Evolutionary conservation across 2,888 invertebrate genomes (phyloP).

Genomic region (Endomychus coccineus): DNA sequence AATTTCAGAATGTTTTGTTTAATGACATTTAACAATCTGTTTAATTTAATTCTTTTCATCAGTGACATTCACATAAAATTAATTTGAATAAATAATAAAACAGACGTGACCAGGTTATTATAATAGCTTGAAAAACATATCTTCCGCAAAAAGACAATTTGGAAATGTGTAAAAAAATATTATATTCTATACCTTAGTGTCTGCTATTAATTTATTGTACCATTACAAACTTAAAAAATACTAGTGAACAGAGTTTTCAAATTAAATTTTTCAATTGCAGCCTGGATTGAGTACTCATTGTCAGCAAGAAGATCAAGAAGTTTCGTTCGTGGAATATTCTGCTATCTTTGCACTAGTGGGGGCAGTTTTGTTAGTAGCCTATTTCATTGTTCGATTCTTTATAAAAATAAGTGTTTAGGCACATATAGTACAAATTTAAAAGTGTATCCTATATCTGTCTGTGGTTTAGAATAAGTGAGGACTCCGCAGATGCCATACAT

Average conservation of each 20-base stretch:
- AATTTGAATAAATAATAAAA: no score
- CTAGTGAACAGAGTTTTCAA: background rate
- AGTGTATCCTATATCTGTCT: no score
- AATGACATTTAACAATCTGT: no score
- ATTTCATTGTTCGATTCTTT: constrained; percentile 34
- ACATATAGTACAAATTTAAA: no score
- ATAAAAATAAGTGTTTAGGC: constrained; percentile 23
- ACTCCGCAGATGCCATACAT: no score
- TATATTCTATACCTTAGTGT: background rate
- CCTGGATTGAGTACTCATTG: constrained; percentile 40
- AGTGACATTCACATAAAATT: no score
- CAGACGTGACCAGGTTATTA: no score
- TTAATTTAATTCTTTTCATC: no score
- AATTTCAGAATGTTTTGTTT: no score
- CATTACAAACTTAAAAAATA: background rate
- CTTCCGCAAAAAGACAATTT: background rate
- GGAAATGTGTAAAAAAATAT: constrained; percentile 1
- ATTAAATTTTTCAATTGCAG: constrained; percentile 33
- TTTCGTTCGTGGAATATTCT: constrained; percentile 38
- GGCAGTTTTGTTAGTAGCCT: constrained; percentile 34
- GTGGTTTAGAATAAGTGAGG: no score
- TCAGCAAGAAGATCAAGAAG: constrained; percentile 39
- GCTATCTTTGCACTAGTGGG: constrained; percentile 36
- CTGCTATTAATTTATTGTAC: background rate
- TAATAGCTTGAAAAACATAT: no score